Conservation (phyloP, 2,113 vertebrate genomes). For the Seriola quinqueradiata region DNA sequence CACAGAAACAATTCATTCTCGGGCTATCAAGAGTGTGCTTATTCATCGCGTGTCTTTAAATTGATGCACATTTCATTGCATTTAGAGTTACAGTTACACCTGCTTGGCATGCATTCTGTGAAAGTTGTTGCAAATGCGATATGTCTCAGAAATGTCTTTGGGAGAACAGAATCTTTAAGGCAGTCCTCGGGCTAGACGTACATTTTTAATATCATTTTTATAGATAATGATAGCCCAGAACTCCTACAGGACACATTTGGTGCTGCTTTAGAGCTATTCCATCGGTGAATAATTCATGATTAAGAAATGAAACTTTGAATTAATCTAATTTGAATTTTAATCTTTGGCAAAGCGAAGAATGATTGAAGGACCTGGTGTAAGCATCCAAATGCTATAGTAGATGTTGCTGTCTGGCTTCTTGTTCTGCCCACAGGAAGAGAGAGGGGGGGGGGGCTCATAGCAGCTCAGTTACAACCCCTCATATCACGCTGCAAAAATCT, state of each 20-base stretch:
- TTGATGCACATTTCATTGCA: slow-evolving; percentile 49
- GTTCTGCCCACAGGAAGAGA: slow-evolving; percentile 7
- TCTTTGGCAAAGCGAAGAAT: slow-evolving; percentile 48
- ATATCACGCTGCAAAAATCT: not conserved
- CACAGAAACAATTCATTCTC: slow-evolving; percentile 33
- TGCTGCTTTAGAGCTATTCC: slow-evolving; percentile 70
- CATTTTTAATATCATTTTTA: slow-evolving; percentile 83
- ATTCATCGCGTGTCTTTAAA: slow-evolving; percentile 23
- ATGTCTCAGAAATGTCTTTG: slow-evolving; percentile 42
- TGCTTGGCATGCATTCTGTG: slow-evolving; percentile 46
- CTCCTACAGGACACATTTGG: slow-evolving; percentile 69
- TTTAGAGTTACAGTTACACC: slow-evolving; percentile 20
- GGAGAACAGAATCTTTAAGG: slow-evolving; percentile 67
- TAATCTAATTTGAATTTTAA: slow-evolving; percentile 80
- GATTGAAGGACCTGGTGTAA: slow-evolving; percentile 51
- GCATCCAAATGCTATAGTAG: slow-evolving; percentile 36
- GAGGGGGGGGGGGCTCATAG: not conserved
- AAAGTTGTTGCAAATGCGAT: slow-evolving; percentile 43
- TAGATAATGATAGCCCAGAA: slow-evolving; percentile 77
- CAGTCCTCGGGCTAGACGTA: slow-evolving; percentile 73
- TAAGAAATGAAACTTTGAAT: slow-evolving; percentile 82
- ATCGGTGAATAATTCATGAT: slow-evolving; percentile 84
- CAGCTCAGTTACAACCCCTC: not conserved
- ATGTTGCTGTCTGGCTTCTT: not conserved
- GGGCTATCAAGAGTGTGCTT: slow-evolving; percentile 23